Evolutionary conservation across 2,797 vertebrate genomes (phyloP).

Genomic region (Macropus fuliginosus): DNA sequence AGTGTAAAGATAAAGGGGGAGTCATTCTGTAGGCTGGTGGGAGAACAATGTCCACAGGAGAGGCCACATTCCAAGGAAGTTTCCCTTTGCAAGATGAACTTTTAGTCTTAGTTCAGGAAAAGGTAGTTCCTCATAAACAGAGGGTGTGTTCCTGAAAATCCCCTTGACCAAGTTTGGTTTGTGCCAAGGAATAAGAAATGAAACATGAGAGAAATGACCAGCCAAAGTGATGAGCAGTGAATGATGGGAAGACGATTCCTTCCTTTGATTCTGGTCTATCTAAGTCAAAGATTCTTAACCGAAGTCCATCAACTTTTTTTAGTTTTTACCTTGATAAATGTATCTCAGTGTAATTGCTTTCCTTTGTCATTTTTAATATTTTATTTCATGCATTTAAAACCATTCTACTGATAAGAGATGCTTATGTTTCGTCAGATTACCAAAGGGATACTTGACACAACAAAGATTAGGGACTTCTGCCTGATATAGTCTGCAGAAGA

Average conservation of each 20-base stretch:
- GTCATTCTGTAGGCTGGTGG: neutral
- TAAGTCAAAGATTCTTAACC: neutral
- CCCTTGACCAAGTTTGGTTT: neutral
- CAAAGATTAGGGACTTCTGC: neutral
- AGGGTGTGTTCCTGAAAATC: neutral
- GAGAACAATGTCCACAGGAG: neutral
- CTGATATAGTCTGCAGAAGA: neutral
- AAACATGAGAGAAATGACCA: conserved; percentile 14
- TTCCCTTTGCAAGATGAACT: conserved; percentile 36
- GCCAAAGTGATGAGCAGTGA: neutral
- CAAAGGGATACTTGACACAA: too few relatives aligned
- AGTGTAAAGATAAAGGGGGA: neutral
- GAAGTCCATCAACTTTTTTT: neutral
- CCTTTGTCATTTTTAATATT: neutral
- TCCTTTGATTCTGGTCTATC: neutral
- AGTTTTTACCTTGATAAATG: neutral
- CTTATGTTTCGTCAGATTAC: neutral
- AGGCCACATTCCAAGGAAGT: conserved; percentile 15
- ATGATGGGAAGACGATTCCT: neutral
- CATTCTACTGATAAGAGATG: neutral
- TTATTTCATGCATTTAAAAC: neutral
- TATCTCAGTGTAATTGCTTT: neutral
- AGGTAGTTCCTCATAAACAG: neutral
- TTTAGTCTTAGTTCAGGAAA: conserved; percentile 46
- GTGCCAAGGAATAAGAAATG: conserved; percentile 37